Evolutionary conservation across 2,888 invertebrate species (phyloP), one percentile per base, ranked within the genome.

Genomic region (Asteroscopus sphinx): DNA sequence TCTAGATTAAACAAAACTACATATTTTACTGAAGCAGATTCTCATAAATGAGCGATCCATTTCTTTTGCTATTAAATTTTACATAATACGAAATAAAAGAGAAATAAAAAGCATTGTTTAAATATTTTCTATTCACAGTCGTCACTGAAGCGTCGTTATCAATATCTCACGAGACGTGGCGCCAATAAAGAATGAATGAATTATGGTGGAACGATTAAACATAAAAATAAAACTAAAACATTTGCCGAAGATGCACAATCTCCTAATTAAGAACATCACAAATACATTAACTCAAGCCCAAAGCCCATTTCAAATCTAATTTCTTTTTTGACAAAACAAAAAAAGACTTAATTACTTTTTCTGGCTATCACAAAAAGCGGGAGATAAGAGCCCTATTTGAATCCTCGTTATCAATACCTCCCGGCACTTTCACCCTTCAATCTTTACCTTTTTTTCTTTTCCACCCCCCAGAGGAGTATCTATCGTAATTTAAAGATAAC

Each of bases 401-500:
- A 85, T 88, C 86, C 83, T 83, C 86, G 90, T 92, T 92, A 93
- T 92, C 92, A 92, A 79, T 81, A 84, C 84, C 82, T 82, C 86
- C 85, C 85, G 78, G 82, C 83, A 80, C 85, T 84, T 83, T 82
- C 87, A 85, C 90, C 91, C 91, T 91, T 89, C 88, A 85, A 87
- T 85, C 79, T 80, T 68, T 67, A 71, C 76, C 85, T 85, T 86
- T 79, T 84, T 78, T 79, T 75, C 79, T 78, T 80, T 77, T 68
- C 80, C 74, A 78, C 80, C 83, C 78, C 76, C 78, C 80, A 83
- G 83, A 48, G 45, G 80, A 65, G 69, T 85, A 88, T 88, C 89
- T 92, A 92, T 89, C 90, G 89, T 88, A 89, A 91, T 92, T 90
- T 90, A 82, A 85, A 93, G 93, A 93, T 93, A 93, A 92, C 89